Base-by-base conservation (phyloP, 2,888 invertebrate genomes). In the Perithous albicinctus region DNA sequence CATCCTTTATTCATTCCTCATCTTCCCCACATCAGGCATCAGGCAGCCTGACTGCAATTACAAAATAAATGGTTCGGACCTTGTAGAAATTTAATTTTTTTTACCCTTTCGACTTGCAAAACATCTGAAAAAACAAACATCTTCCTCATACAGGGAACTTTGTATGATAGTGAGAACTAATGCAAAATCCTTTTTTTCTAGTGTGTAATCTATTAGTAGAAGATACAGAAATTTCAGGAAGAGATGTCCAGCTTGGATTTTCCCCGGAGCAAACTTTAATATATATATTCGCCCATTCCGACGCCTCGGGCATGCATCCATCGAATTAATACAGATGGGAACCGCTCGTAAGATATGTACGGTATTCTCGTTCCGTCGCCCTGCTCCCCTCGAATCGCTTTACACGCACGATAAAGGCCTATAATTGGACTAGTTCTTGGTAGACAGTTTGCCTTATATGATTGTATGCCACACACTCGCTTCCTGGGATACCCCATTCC, bases 391-490 rank as follows among this genome's bases (percentile, higher is more conserved):
- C 26, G 29, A 6, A 32, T 56, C 29, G 32, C 32, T 56, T 29
- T 32, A 56, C 23, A 51, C 51, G 51, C 48, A 70, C 63, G 80
- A 80, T 75, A 80, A 75, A 56, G 75, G 46, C 63, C 64, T 80
- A 80, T 80, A 75, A 80, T 80, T 80, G 75, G 64, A 75, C 69
- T 75, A 32, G 29, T 61, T 72, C 74, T 56, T 35, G 46, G 20
- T 41, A 64, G 74, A 75, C 41, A 64, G 26, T 29, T 51, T 61
- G 20, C 46, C 20, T 63, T 70, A 32, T 20, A 51, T 10, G 38
- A 76, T 69, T 59, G 29, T 15, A 51, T 10, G 56, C 54, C 69
- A 38, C 69, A 48, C 61, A 46, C 43, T 63, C 10, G 48, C 51
- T 79, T 64, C 63, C 54, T 69, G 69, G n/a, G n/a, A 63, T 67